These are phyloP conservation scores for Drosophila saltans DNA, from an alignment of 1,140 invertebrate genomes.

Conservation along the genomic window DNA sequence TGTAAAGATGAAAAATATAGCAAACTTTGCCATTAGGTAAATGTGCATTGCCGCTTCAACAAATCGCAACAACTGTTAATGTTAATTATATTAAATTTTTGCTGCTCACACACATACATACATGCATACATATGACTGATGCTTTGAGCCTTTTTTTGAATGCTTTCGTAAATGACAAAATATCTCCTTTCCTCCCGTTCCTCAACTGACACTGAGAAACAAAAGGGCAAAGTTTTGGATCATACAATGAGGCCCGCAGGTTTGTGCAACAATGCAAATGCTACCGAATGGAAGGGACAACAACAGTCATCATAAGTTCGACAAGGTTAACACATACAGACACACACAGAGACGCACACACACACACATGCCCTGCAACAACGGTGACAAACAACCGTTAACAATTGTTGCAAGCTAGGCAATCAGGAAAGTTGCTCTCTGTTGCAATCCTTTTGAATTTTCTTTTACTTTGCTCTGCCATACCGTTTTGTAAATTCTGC, in stretches of 20 bases:
- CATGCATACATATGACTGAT: slow-evolving; percentile 16
- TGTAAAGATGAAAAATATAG: slow-evolving; percentile 11
- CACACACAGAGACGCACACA: slow-evolving; percentile 7
- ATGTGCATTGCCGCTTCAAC: slow-evolving; percentile 69
- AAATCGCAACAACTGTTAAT: slow-evolving; percentile 68
- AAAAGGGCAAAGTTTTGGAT: slow-evolving; percentile 16
- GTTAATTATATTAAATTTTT: slow-evolving; percentile 69
- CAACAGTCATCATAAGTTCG: slow-evolving; percentile 1
- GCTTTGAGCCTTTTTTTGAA: slow-evolving; percentile 21
- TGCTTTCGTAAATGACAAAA: slow-evolving; percentile 18
- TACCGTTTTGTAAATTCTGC: neutral
- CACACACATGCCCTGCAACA: neutral
- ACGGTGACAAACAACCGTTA: slow-evolving; percentile 1
- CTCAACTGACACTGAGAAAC: slow-evolving; percentile 13
- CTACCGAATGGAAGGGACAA: neutral
- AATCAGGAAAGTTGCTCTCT: slow-evolving; percentile 18
- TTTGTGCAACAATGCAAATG: slow-evolving; percentile 7
- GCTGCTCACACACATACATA: neutral
- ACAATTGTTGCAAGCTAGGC: slow-evolving; percentile 28
- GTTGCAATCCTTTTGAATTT: slow-evolving; percentile 4
- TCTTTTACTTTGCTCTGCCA: slow-evolving; percentile 4
- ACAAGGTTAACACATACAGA: slow-evolving; percentile 23
- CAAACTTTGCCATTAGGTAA: slow-evolving; percentile 63
- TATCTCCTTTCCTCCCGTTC: neutral
- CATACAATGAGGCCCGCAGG: slow-evolving; percentile 34